Conservation (phyloP, 2,113 vertebrate species). For the Puntigrus tetrazona region DNA sequence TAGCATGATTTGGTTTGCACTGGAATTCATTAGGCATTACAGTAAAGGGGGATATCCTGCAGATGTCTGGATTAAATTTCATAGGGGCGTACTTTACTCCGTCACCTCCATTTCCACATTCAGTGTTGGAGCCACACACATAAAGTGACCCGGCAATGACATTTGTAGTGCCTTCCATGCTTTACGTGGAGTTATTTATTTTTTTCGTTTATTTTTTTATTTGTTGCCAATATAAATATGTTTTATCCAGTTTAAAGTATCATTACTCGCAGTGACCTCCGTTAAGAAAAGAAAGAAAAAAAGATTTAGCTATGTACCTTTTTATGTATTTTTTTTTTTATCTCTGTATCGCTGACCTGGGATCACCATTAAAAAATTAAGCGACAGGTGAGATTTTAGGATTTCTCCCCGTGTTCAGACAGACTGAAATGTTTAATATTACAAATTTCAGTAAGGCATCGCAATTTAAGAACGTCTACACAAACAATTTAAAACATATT, state of each 20-base stretch:
- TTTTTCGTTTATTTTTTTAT: neutral
- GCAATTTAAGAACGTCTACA: neutral
- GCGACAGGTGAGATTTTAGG: slow-evolving; percentile 11
- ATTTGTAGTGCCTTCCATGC: neutral
- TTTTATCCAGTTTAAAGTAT: neutral
- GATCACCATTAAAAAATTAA: too few relatives aligned
- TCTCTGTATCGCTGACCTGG: too few relatives aligned
- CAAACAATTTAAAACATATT: neutral
- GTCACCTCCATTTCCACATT: slow-evolving; percentile 49
- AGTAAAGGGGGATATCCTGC: slow-evolving; percentile 56
- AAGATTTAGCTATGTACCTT: too few relatives aligned
- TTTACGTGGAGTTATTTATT: neutral
- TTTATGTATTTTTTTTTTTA: too few relatives aligned
- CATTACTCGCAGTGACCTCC: neutral
- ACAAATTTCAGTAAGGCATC: neutral
- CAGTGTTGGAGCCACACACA: slow-evolving; percentile 49
- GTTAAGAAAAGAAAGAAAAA: neutral
- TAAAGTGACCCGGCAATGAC: slow-evolving; percentile 52
- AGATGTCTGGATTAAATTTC: slow-evolving; percentile 59
- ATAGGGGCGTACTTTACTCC: slow-evolving; percentile 59
- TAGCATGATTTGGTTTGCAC: slow-evolving; percentile 57
- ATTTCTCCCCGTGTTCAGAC: neutral
- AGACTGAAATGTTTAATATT: neutral
- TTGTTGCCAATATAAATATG: neutral
- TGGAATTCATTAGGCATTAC: slow-evolving; percentile 62